A percentile compares a stretch with the other conserved stretches of the same genome.
phyloP scores from a whole-genome alignment of 2,797 vertebrate genomes.

The Hemitrygon akajei region DNA sequence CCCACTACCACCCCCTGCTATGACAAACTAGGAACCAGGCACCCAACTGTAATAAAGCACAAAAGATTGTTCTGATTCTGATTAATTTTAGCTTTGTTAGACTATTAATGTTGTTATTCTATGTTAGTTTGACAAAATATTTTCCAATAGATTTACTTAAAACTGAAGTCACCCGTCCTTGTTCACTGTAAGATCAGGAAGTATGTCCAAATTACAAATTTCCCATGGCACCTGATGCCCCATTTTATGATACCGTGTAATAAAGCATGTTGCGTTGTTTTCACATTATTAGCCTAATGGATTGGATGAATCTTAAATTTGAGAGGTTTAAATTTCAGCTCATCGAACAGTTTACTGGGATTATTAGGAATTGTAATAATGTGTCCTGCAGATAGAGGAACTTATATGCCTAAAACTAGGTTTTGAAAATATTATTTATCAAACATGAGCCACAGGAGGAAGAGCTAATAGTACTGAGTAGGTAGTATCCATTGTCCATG shows the following conservation, averaged over 20 bases:
- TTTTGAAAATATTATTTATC: no score
- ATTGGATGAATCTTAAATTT: background rate
- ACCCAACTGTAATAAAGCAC: no score
- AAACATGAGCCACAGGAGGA: no score
- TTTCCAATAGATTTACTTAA: background rate
- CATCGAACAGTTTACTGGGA: background rate
- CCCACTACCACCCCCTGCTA: no score
- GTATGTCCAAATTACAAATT: background rate
- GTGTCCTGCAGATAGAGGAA: no score
- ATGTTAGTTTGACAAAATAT: background rate
- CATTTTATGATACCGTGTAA: no score
- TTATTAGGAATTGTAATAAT: background rate
- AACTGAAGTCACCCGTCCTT: background rate
- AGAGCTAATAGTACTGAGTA: no score
- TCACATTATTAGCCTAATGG: background rate
- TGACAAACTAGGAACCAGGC: no score
- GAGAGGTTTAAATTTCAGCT: background rate
- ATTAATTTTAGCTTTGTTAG: background rate
- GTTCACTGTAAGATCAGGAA: background rate
- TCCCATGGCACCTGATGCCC: background rate
- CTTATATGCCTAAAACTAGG: no score
- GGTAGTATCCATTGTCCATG: no score
- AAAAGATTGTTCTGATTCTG: no score
- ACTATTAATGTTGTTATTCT: background rate
- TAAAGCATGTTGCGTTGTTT: background rate